A percentile compares a stretch with the other conserved stretches of the same genome.
phyloP scores from a whole-genome alignment of 2,797 vertebrate genomes.

The Halcyon leucocephala region DNA sequence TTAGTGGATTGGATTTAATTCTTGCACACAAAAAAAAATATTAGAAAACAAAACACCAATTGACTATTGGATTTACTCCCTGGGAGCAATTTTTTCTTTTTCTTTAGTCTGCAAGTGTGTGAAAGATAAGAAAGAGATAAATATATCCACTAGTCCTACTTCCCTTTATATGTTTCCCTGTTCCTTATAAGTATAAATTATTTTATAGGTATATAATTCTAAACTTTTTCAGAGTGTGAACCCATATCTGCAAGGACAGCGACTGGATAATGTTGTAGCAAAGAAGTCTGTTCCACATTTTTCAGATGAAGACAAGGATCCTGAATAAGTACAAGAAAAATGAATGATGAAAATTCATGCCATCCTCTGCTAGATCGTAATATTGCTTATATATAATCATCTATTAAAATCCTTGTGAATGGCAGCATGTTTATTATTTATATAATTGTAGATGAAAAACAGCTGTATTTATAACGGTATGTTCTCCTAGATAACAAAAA shows the following conservation, averaged over 20 bases:
- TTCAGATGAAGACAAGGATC: constrained; percentile 87
- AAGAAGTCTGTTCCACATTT: constrained; percentile 98
- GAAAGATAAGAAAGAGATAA: neutral
- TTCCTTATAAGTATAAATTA: neutral
- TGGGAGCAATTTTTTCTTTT: neutral
- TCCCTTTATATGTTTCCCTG: neutral
- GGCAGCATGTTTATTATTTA: constrained; percentile 78
- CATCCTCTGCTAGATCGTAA: neutral
- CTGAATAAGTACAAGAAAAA: constrained; percentile 73
- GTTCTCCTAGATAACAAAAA: constrained; percentile 70
- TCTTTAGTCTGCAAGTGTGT: neutral
- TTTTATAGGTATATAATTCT: neutral
- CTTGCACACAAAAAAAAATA: neutral
- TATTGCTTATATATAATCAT: constrained; percentile 57
- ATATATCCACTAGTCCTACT: neutral
- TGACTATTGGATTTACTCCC: neutral
- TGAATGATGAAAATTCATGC: constrained; percentile 8
- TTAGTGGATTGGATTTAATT: neutral
- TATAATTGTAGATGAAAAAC: constrained; percentile 70
- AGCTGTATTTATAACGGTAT: constrained; percentile 74
- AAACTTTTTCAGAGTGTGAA: constrained; percentile 87
- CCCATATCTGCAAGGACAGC: constrained; percentile 94
- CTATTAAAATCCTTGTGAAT: constrained; percentile 61
- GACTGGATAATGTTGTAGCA: constrained; percentile 94
- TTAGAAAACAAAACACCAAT: neutral